These are phyloP conservation scores for Diglossa brunneiventris DNA, from an alignment of 2,113 vertebrate genomes.

Conservation along the genomic window DNA sequence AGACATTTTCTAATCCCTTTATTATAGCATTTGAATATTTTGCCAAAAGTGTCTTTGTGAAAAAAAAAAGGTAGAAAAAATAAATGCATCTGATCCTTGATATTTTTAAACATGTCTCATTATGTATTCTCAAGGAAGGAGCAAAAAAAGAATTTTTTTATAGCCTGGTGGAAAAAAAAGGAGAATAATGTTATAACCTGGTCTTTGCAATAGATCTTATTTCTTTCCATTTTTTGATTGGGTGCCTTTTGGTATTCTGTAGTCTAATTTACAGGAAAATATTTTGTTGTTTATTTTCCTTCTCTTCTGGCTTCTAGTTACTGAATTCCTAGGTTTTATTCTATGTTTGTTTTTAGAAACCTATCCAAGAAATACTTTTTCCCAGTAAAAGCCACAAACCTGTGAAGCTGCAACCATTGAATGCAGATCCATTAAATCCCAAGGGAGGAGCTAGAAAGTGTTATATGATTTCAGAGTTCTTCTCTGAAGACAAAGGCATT, in stretches of 20 bases:
- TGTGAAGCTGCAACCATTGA: neutral
- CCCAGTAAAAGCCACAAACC: neutral
- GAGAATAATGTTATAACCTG: neutral
- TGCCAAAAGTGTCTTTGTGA: neutral
- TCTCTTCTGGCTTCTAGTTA: neutral
- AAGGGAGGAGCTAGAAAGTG: neutral
- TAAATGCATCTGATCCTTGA: neutral
- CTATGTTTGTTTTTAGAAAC: slow-evolving; percentile 22
- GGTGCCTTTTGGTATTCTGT: neutral
- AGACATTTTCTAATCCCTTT: neutral
- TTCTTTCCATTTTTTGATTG: neutral
- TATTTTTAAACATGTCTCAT: neutral
- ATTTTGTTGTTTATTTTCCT: neutral
- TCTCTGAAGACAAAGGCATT: neutral
- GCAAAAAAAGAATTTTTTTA: neutral
- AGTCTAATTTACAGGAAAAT: neutral
- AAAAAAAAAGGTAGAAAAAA: slow-evolving; percentile 18
- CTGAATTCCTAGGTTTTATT: neutral
- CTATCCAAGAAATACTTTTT: slow-evolving; percentile 14
- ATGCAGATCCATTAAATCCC: neutral
- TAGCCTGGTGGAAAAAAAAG: neutral
- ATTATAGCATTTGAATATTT: slow-evolving; percentile 10
- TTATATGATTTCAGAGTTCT: neutral
- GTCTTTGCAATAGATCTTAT: neutral
- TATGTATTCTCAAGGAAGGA: neutral